Evolutionary conservation across 2,797 vertebrate genomes (phyloP).

Genomic region (Hyperoplus lanceolatus): DNA sequence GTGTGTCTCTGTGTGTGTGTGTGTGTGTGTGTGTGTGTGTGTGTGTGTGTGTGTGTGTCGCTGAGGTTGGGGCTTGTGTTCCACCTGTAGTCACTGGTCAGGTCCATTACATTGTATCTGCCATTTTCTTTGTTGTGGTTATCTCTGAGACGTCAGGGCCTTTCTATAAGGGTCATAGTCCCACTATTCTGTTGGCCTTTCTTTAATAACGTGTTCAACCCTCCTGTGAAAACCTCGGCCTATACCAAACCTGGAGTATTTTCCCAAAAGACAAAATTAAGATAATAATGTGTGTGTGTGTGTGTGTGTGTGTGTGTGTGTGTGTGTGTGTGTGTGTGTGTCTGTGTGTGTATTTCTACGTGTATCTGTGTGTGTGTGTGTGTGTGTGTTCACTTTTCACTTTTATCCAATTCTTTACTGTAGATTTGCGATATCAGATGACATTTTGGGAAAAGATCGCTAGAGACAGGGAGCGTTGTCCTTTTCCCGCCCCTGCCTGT

Average conservation of each 20-base stretch:
- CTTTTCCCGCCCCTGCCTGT: not conserved
- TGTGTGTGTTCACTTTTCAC: not conserved
- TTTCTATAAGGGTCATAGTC: conserved; percentile 18
- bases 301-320: no score
- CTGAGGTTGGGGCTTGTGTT: no score
- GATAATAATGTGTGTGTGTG: not conserved
- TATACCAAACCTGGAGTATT: conserved; percentile 11
- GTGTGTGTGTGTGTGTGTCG: no score
- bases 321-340: no score
- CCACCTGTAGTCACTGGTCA: no score
- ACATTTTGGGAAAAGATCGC: conserved; percentile 31
- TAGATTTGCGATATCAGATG: conserved; percentile 37
- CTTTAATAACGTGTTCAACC: not conserved
- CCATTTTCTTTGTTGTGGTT: conserved; percentile 15
- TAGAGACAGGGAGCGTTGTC: conserved; percentile 1
- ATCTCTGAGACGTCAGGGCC: conserved; percentile 27
- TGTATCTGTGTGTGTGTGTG: no score
- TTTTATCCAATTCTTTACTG: conserved; percentile 8
- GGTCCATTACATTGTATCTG: conserved; percentile 20
- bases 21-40: no score
- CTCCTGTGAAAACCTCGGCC: not conserved
- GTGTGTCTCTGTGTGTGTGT: no score
- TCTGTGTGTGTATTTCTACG: no score
- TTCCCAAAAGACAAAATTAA: conserved; percentile 3
- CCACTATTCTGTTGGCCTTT: not conserved